Evolutionary conservation across 2,113 vertebrate species (phyloP).

Genomic region (Campylorhamphus procurvoides): DNA sequence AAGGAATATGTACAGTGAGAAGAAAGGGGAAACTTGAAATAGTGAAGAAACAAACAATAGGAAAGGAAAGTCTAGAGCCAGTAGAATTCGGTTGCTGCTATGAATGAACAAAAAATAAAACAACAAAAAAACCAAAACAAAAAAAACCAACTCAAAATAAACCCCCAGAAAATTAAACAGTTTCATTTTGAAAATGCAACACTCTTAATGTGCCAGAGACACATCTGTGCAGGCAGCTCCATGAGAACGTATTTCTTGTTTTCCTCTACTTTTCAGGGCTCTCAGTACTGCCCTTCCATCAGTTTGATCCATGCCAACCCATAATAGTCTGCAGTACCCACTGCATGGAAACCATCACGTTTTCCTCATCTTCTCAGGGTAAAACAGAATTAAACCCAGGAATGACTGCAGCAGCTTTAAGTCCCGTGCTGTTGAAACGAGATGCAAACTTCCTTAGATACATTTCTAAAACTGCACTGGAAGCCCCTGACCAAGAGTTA

Average conservation of each 20-base stretch:
- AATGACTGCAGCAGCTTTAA: neutral
- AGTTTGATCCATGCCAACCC: neutral
- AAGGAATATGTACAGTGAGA: neutral
- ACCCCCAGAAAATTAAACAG: neutral
- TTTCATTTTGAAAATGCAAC: neutral
- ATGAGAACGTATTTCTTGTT: neutral
- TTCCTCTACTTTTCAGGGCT: neutral
- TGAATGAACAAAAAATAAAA: neutral
- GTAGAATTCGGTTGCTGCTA: neutral
- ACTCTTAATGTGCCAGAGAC: neutral
- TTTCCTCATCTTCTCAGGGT: neutral
- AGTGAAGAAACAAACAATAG: neutral
- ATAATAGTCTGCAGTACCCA: accelerated
- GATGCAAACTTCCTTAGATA: neutral
- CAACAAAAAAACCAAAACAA: neutral
- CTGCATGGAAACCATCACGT: too few relatives aligned
- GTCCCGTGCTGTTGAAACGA: neutral
- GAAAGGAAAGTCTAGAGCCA: neutral
- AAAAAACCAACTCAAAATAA: neutral
- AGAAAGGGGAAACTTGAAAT: neutral
- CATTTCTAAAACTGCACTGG: neutral
- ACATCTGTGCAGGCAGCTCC: neutral
- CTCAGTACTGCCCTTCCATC: neutral
- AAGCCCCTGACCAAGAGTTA: neutral
- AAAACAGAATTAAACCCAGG: neutral